A percentile compares a stretch with the other conserved stretches of the same genome.
phyloP scores from a whole-genome alignment of 2,888 invertebrate species.

The Drosophila antonietae region DNA sequence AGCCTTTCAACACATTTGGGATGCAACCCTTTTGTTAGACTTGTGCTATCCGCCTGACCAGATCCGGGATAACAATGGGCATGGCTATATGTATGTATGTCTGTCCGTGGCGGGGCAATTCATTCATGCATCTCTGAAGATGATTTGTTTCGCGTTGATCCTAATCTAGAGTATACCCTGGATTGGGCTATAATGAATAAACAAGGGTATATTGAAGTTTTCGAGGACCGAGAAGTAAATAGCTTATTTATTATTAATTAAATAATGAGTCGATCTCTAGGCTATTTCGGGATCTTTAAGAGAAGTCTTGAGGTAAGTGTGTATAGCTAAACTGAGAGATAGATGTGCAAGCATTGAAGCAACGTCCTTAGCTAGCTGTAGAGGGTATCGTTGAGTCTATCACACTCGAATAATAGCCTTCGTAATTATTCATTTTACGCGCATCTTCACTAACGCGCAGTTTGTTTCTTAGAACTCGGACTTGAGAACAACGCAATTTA shows the following conservation, averaged over 20 bases:
- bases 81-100: conserved; percentile 10
- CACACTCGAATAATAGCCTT: not conserved
- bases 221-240: not conserved
- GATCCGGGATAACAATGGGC: conserved; percentile 56
- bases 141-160: conserved; percentile 54
- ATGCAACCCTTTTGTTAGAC: conserved; percentile 60
- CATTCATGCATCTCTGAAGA: conserved; percentile 47
- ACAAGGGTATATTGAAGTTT: not conserved
- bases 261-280: not conserved
- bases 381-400: not conserved
- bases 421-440: conserved; percentile 7
- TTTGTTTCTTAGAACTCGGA: conserved; percentile 57
- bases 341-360: too few relatives aligned
- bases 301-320: not conserved
- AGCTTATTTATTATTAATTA: not conserved
- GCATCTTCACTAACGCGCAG: conserved; percentile 53
- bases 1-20: conserved; percentile 64
- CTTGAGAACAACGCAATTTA: conserved; percentile 52
- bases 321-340: not conserved
- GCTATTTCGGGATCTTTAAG: not conserved
- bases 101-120: conserved; percentile 41
- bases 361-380: not conserved
- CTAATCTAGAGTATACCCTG: conserved; percentile 22
- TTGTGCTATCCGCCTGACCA: conserved; percentile 51
- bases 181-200: not conserved